Evolutionary conservation across 2,888 invertebrate genomes (phyloP).

Genomic region (Eudasyphora cyanicolor): DNA sequence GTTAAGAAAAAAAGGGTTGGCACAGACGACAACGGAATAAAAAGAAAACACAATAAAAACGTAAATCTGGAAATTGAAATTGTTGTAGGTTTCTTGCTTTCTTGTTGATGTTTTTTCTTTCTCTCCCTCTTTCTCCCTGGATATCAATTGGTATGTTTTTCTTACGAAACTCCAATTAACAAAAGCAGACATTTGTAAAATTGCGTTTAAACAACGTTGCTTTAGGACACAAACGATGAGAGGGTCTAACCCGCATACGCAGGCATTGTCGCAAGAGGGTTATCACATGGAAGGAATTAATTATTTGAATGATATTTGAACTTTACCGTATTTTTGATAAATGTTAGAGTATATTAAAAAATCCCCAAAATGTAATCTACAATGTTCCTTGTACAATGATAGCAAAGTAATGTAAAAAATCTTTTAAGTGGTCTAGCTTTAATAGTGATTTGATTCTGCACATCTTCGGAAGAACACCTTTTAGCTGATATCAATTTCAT

Average conservation of each 20-base stretch:
- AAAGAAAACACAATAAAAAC: not conserved
- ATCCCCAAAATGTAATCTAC: too few species aligned
- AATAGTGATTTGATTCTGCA: too few species aligned
- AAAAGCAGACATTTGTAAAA: constrained; percentile 37
- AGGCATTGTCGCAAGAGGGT: not conserved
- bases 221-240: not conserved
- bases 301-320: too few species aligned
- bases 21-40: not conserved
- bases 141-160: not conserved
- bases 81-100: constrained; percentile 7
- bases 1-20: not conserved
- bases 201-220: constrained; percentile 19
- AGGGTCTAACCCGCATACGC: not conserved
- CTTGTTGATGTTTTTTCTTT: not conserved
- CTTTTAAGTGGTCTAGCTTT: too few species aligned
- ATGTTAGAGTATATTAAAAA: too few species aligned
- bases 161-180: constrained; percentile 42
- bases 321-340: too few species aligned
- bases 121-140: too few species aligned
- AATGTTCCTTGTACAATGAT: too few species aligned
- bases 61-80: constrained; percentile 23
- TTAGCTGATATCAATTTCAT: too few species aligned
- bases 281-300: not conserved
- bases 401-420: too few species aligned
- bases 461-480: too few species aligned